Evolutionary conservation across 2,797 vertebrate species (phyloP).

Genomic region (Selene dorsalis): DNA sequence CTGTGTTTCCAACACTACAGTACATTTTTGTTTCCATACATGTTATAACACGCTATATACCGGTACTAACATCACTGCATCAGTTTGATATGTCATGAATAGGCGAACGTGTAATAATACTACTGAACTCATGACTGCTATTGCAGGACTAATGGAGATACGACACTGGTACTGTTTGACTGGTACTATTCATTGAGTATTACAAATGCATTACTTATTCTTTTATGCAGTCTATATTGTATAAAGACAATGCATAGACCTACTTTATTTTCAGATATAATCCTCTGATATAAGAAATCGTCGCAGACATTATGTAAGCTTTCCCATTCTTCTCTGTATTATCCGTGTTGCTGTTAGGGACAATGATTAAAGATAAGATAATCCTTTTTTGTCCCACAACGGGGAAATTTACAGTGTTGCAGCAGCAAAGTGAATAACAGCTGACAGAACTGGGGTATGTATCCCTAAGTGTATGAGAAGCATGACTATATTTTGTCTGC

Average conservation of each 20-base stretch:
- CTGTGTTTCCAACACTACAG: background rate
- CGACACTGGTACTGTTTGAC: background rate
- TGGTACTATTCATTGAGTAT: background rate
- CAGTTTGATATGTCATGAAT: background rate
- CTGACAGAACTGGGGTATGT: too few species aligned
- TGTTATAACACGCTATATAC: rapidly evolving
- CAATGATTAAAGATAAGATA: too few species aligned
- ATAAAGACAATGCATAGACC: background rate
- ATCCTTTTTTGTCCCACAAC: too few species aligned
- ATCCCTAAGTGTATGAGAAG: too few species aligned
- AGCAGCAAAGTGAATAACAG: too few species aligned
- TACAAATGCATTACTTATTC: background rate
- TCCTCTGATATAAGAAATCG: background rate
- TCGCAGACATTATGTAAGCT: background rate
- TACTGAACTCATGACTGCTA: background rate
- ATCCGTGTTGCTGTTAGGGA: background rate
- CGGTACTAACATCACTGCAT: too few species aligned
- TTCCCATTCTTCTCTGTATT: background rate
- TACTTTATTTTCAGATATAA: background rate
- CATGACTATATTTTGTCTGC: slow-evolving; percentile 7
- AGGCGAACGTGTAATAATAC: rapidly evolving
- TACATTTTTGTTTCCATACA: rapidly evolving
- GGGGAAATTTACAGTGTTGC: too few species aligned
- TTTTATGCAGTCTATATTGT: background rate
- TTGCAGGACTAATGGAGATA: background rate